These are phyloP conservation scores for Malaclemys terrapin DNA, from an alignment of 2,113 vertebrate species.

Conservation along the genomic window DNA sequence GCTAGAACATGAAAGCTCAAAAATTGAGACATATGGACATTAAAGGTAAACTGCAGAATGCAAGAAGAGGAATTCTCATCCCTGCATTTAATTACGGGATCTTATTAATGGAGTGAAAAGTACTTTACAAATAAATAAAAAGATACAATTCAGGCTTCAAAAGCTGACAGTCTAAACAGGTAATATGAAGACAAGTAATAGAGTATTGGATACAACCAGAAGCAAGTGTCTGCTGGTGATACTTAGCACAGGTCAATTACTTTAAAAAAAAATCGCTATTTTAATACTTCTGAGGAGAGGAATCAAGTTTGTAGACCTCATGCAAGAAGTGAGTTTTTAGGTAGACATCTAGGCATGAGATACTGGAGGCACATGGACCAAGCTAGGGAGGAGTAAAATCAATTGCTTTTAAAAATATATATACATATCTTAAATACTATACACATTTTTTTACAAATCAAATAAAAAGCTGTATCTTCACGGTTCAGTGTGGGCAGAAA, in stretches of 20 bases:
- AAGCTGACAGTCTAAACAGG: neutral
- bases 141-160: neutral
- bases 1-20: neutral
- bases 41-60: neutral
- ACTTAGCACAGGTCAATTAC: neutral
- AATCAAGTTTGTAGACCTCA: neutral
- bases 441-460: neutral
- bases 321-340: neutral
- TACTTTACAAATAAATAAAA: neutral
- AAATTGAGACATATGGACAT: neutral
- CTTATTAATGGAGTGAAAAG: neutral
- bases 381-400: neutral
- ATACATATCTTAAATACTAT: neutral
- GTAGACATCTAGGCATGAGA: neutral
- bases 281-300: neutral
- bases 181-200: neutral
- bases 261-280: neutral
- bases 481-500: neutral
- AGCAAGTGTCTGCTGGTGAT: neutral
- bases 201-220: neutral
- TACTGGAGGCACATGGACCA: neutral
- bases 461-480: neutral
- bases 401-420: neutral
- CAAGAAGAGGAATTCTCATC: neutral
- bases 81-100: fast-evolving